Evolutionary conservation across 2,888 invertebrate species (phyloP), one percentile per base, ranked within the genome.

Genomic region (Pogonocherus hispidulus): DNA sequence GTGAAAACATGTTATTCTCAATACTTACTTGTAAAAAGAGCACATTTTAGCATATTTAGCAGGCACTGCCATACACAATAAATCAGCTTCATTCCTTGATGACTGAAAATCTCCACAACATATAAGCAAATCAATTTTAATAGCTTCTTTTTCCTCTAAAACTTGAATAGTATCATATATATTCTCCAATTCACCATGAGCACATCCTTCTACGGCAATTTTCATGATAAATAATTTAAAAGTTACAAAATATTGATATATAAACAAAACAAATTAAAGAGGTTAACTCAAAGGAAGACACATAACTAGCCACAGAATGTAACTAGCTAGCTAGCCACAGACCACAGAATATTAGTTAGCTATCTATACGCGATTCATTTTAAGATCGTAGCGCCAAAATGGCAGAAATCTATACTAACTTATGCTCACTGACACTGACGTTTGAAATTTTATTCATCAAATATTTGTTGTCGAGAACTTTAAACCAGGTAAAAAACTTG

Each of bases 101-200:
- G 98, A 90, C 87, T 99, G 98, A 85, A 99, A 99, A 86, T 99
- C 99, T 0, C 99, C 99, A 85, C 99, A 99, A 81, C 99, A 98
- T 69, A 99, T 91, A 32, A 99, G 86, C 63, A 99, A 87, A 86
- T 99, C 98, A 51, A 99, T 89, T 86, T 94, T 94, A 62, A 93
- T 89, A 18, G 89, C 88, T 77, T 93, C 90, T 76, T 89, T 87
- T 74, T 90, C 88, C 86, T 98, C 95, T 69, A 96, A 87, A 70
- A 90, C 87, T 76, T 89, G 87, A 63, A 99, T 89, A 0, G 94
- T 91, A 69, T 94, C 93, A 84, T 99, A 99, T 77, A 99, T 98
- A 81, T 91, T 93, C 80, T 99, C 98, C 70, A 99, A 87, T 84
- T 99, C 98, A 1, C 99, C 99, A 86, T 99, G 99, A 79, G 98